Evolutionary conservation across 2,888 invertebrate species (phyloP), one percentile per base, ranked within the genome.

Genomic region (Latrodectus elegans): DNA sequence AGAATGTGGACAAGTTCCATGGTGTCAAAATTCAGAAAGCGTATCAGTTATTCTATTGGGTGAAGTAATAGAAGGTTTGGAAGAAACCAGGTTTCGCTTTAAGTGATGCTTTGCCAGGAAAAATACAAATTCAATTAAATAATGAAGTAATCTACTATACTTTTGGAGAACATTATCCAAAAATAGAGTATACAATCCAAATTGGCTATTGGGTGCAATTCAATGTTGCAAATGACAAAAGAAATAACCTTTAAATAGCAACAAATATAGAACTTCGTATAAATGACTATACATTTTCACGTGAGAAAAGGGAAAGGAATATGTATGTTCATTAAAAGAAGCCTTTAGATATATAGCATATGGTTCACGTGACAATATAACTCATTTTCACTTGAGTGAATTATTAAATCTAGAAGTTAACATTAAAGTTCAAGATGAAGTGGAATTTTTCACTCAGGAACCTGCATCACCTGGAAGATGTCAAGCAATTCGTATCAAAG

Each of bases 121-220:
- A 97, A 90, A 96, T 97, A 91, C 95, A 96, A 88, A 97, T 97
- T 92, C 94, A 97, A 90, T 96, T 96, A n/a, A 88, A 88, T 68
- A 82, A 84, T 74, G 87, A 77, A 53, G 90, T 90, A 86, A 82
- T 96, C 49, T 97, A 97, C 93, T 95, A 97, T 90, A 96, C 96
- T 89, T 98, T 96, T 93, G 97, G 96, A 60, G 98, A 96, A 92
- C 97, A 96, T 93, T 99, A 99, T 93, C 1, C 22, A 22, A 22
- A 22, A 22, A 1, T 1, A 22, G 22, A 22, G 22, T 22, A 22
- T 22, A 22, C 97, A 98, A 93, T 93, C 74, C 90, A 91, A 77
- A 96, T 97, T 91, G 98, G 98, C 4, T 99, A 99, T 93, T 97
- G 98, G 96, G 98, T 99, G 81, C 97, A 97, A 92, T 99, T 99